These are phyloP conservation scores for Labeo rohita DNA, from an alignment of 2,113 vertebrate species.

Conservation along the genomic window DNA sequence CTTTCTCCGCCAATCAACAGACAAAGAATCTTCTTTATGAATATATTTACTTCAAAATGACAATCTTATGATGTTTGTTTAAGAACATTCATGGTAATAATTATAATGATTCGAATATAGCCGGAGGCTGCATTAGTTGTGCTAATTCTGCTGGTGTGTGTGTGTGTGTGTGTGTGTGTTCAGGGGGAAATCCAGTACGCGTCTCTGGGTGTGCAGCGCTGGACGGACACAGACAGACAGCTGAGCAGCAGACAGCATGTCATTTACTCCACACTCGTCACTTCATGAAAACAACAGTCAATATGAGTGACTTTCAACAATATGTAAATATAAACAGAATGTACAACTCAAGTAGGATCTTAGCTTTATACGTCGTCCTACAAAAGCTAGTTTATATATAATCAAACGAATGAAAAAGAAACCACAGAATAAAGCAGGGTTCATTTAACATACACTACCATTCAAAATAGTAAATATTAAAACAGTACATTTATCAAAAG, in stretches of 20 bases:
- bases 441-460: neutral
- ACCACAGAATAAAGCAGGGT: neutral
- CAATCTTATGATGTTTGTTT: neutral
- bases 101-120: neutral
- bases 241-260: constrained; percentile 41
- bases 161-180: constrained; percentile 30
- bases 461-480: neutral
- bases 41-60: neutral
- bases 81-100: neutral
- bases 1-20: neutral
- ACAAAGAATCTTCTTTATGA: constrained; percentile 39
- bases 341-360: neutral
- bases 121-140: neutral
- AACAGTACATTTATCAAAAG: too few species aligned
- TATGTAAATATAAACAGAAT: neutral
- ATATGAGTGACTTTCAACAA: neutral
- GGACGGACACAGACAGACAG: constrained; percentile 18
- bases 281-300: neutral
- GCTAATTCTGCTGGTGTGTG: neutral
- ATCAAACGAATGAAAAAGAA: neutral
- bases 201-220: constrained; percentile 41
- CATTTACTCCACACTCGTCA: constrained; percentile 49
- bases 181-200: constrained; percentile 43
- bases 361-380: neutral
- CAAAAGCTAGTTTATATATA: neutral